Base-by-base conservation (phyloP, 2,113 vertebrate genomes). In the Aphelocoma coerulescens region DNA sequence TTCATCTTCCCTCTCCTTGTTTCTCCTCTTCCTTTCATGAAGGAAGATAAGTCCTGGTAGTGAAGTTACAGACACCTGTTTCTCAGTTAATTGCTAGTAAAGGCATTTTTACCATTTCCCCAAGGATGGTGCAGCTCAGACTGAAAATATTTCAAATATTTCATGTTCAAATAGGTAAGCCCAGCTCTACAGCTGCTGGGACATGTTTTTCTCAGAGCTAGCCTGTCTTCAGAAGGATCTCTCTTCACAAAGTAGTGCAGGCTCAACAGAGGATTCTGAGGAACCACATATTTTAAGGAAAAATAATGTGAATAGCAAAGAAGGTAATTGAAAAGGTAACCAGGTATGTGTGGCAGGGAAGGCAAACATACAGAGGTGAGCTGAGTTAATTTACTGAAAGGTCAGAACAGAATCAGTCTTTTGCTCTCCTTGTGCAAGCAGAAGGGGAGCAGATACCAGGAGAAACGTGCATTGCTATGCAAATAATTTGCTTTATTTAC, bases 81-180 rank as follows among this genome's bases (percentile, higher is more conserved):
- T 86, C 68, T 48, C 72, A 78, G 57, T 75, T 96, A 97, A 94
- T 89, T 92, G 86, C 65, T n/a, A 24, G 75, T 72, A 82, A 91
- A 95, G 48, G 32, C 21, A 33, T 46, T 95, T 94, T 76, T 65
- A 79, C 24, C 10, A 30, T 79, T 88, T 95, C 82, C 94, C 92
- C 39, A 67, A 83, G 75, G 79, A 52, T 52, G 48, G 37, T 35
- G 39, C 16, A 59, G 55, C 51, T 93, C 4, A 4, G 44, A 58
- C 23, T 88, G 49, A 95, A 94, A 85, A 82, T 35, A 75, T 76
- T 88, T 94, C 61, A 95, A 82, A 73, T 46, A 62, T 61, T 86
- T 93, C 65, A 68, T 1, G 9, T 81, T 93, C 61, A 66, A 49
- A 91, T 13, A 55, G 43, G n/a, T 57, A 91, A 73, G 71, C 22